Evolutionary conservation across 2,113 vertebrate genomes (phyloP).

Genomic region (Mus spicilegus): DNA sequence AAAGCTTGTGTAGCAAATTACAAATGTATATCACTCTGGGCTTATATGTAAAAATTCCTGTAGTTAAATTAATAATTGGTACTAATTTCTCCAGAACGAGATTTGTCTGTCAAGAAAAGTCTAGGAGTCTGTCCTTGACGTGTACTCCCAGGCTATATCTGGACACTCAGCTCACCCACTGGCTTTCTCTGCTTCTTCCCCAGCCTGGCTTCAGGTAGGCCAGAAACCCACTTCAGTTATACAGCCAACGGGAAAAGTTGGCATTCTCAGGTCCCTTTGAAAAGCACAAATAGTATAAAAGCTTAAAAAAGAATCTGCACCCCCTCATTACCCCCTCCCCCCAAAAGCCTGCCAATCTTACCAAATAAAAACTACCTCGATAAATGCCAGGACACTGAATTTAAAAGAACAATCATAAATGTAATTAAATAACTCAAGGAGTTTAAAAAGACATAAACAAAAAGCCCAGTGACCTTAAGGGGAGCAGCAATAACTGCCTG

Average conservation of each 20-base stretch:
- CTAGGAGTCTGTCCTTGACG: not conserved
- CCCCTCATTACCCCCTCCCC: too few relatives aligned
- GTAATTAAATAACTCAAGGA: not conserved
- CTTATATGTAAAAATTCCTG: not conserved
- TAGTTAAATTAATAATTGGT: not conserved
- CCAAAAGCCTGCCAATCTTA: not conserved
- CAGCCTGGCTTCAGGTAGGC: not conserved
- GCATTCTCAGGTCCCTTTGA: not conserved
- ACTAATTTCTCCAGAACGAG: not conserved
- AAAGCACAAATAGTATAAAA: not conserved
- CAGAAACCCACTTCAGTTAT: not conserved
- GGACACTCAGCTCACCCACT: not conserved
- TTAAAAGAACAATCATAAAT: not conserved
- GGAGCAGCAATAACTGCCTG: not conserved
- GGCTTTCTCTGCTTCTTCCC: not conserved
- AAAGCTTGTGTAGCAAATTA: not conserved
- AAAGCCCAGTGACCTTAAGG: not conserved
- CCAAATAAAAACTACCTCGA: not conserved
- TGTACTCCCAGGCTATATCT: not conserved
- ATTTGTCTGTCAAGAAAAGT: not conserved
- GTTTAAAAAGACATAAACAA: not conserved
- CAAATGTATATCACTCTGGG: not conserved
- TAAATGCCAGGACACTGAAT: not conserved
- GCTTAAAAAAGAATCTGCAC: not conserved
- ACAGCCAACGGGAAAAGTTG: not conserved